A percentile compares a stretch with the other conserved stretches of the same genome.
phyloP scores from a whole-genome alignment of 2,888 invertebrate species.

The Meiosimyza platycephala region DNA sequence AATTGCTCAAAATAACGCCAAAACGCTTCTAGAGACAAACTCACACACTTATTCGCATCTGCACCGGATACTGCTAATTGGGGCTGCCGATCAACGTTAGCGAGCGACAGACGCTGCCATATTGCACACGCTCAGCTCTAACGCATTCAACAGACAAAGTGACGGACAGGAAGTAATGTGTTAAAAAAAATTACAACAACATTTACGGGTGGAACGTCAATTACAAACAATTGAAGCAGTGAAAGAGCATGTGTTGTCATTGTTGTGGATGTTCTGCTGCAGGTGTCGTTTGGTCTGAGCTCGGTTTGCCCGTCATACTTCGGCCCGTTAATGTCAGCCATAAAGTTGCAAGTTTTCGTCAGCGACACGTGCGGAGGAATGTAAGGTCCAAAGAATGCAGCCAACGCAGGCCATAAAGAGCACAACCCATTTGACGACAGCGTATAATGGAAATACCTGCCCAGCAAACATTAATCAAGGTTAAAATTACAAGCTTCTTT shows the following conservation, averaged over 20 bases:
- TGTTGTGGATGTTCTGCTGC: too few relatives aligned
- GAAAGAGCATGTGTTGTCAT: too few relatives aligned
- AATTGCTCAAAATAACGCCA: not conserved
- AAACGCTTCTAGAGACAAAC: not conserved
- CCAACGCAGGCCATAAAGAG: not conserved
- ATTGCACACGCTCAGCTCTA: slow-evolving; percentile 36
- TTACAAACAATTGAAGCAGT: slow-evolving; percentile 43
- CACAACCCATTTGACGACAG: not conserved
- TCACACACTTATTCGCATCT: slow-evolving; percentile 1
- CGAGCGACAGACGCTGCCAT: slow-evolving; percentile 23
- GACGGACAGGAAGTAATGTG: slow-evolving; percentile 42
- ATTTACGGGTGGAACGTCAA: slow-evolving; percentile 44
- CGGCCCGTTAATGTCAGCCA: not conserved
- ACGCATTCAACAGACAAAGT: slow-evolving; percentile 31
- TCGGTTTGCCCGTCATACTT: too few relatives aligned
- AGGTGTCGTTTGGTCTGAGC: too few relatives aligned
- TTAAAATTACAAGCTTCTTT: too few relatives aligned
- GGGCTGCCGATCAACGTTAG: slow-evolving; percentile 41
- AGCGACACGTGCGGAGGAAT: slow-evolving; percentile 1
- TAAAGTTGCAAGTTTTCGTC: not conserved
- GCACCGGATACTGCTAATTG: slow-evolving; percentile 45
- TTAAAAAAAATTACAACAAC: slow-evolving; percentile 28
- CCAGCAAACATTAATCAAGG: not conserved
- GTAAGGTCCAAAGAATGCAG: not conserved
- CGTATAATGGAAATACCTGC: slow-evolving; percentile 18